Evolutionary conservation across 1,140 invertebrate species (phyloP).

Genomic region (Nephila pilipes): DNA sequence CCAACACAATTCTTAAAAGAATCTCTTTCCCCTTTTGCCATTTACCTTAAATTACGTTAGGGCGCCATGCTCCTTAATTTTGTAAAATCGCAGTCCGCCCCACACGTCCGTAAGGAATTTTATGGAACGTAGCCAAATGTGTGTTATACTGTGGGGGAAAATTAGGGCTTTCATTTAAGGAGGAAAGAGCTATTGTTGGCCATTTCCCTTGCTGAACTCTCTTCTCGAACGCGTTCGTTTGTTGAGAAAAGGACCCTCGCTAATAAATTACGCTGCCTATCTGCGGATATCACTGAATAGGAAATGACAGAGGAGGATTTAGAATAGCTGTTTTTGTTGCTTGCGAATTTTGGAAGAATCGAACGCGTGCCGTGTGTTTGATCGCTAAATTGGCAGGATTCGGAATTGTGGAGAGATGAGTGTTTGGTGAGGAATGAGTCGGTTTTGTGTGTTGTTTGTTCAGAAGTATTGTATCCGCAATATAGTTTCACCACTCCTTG

Average conservation of each 20-base stretch:
- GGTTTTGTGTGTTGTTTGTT: neutral
- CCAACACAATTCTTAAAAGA: constrained; percentile 13
- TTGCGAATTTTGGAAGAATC: neutral
- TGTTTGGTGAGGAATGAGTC: neutral
- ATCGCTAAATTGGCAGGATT: neutral
- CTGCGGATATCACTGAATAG: neutral
- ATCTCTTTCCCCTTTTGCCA: constrained; percentile 19
- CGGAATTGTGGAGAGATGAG: neutral
- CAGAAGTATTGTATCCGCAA: too few relatives aligned
- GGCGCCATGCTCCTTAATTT: constrained; percentile 24
- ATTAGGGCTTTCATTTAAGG: constrained; percentile 41
- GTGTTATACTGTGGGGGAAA: neutral
- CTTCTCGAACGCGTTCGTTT: neutral
- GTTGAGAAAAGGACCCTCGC: neutral
- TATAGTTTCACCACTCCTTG: too few relatives aligned
- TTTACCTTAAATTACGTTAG: constrained; percentile 50
- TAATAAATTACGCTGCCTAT: constrained; percentile 16
- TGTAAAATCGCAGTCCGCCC: constrained; percentile 12
- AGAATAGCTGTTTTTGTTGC: neutral
- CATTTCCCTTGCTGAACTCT: neutral
- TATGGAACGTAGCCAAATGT: constrained; percentile 26
- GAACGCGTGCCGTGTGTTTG: neutral
- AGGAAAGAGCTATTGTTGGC: constrained; percentile 48
- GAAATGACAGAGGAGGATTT: neutral
- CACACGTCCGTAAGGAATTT: neutral